These are phyloP conservation scores for Lytechinus pictus DNA, from an alignment of 35 echinoderm and acorn worm species.

Conservation along the genomic window DNA sequence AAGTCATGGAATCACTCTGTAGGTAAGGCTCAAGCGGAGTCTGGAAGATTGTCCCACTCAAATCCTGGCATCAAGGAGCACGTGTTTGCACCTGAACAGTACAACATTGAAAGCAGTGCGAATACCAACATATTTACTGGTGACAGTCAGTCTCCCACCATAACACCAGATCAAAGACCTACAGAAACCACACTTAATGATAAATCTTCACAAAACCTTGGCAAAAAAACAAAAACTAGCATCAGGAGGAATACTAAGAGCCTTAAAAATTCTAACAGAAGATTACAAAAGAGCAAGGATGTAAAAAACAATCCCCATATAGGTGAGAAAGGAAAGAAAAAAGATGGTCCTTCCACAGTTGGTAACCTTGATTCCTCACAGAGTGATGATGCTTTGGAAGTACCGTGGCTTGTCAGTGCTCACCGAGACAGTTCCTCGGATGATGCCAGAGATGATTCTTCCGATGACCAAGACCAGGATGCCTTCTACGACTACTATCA, in stretches of 20 bases:
- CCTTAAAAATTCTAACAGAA: neutral
- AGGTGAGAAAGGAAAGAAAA: neutral
- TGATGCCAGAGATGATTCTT: neutral
- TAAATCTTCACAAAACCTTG: neutral
- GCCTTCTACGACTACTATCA: neutral
- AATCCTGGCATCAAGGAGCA: neutral
- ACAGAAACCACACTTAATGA: neutral
- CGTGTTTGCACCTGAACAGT: constrained; percentile 7
- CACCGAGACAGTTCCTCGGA: neutral
- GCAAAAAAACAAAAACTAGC: neutral
- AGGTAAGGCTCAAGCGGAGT: neutral
- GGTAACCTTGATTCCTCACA: neutral
- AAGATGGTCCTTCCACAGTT: neutral
- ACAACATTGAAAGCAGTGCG: neutral
- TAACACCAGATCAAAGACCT: neutral
- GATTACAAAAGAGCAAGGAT: neutral
- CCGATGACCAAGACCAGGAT: neutral
- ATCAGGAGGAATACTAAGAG: neutral
- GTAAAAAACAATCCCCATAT: neutral
- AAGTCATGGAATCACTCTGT: neutral
- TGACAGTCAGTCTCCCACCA: neutral
- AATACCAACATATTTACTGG: neutral
- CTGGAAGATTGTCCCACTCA: neutral
- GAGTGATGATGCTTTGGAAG: neutral
- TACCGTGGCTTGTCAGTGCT: constrained; percentile 25